Evolutionary conservation across 37 sponge, comb jelly and placozoan species (phyloP).

Genomic region (Haliclona indistincta): DNA sequence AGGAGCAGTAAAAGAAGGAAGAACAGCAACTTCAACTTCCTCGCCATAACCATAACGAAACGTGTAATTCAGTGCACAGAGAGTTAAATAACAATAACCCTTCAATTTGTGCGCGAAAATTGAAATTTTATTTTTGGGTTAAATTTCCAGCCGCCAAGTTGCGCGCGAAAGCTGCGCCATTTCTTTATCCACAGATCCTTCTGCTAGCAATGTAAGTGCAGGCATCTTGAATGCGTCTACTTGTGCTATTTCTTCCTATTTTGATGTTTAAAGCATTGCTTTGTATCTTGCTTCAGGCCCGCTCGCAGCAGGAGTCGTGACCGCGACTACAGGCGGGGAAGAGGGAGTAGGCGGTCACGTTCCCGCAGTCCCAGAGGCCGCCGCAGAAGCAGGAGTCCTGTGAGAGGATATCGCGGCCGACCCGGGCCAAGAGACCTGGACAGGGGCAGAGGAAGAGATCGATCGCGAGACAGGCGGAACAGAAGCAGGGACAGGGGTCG

Average conservation of each 20-base stretch:
- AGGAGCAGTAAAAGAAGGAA: no score
- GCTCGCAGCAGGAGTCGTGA: conserved; percentile 36
- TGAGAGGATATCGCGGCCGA: conserved; percentile 4
- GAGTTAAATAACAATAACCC: no score
- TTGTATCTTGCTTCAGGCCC: conserved; percentile 20
- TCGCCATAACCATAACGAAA: no score
- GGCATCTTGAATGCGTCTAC: no score
- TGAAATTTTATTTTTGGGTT: no score
- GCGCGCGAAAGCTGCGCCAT: neutral
- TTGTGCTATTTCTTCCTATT: no score
- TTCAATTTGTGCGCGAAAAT: no score
- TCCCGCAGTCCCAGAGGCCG: conserved; percentile 16
- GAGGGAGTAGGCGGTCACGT: conserved; percentile 14
- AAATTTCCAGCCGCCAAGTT: no score
- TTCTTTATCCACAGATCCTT: neutral
- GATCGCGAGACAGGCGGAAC: neutral
- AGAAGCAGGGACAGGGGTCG: conserved; percentile 17
- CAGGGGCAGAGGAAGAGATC: conserved; percentile 32
- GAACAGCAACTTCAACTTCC: no score
- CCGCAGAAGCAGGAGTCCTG: conserved; percentile 8
- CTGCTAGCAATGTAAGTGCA: neutral
- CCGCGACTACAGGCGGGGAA: conserved; percentile 25
- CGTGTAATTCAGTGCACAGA: no score
- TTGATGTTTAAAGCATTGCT: neutral
- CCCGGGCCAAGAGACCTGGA: conserved; percentile 1